Conservation (phyloP, 2,113 vertebrate species). For the Mirza zaza region DNA sequence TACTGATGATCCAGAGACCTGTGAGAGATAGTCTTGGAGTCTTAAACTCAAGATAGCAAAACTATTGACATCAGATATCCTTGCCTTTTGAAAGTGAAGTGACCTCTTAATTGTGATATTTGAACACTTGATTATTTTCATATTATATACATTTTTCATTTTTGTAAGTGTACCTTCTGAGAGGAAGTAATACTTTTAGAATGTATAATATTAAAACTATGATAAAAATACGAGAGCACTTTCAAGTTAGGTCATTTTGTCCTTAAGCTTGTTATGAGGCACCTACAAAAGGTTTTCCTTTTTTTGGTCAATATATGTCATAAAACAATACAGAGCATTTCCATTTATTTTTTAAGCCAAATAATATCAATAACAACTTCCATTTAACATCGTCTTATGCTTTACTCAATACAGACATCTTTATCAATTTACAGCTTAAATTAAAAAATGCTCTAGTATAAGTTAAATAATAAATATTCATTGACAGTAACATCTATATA, state of each 20-base stretch:
- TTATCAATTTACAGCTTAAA: background rate
- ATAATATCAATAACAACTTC: background rate
- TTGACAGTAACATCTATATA: background rate
- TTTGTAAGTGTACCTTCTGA: background rate
- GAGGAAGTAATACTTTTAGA: background rate
- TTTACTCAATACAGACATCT: background rate
- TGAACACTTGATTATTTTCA: background rate
- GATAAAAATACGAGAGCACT: slow-evolving; percentile 6
- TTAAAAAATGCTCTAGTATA: background rate
- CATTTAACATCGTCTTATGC: background rate
- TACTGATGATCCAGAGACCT: background rate
- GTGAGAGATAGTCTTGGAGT: background rate
- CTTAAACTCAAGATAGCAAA: background rate
- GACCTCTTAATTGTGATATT: background rate
- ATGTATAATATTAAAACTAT: background rate
- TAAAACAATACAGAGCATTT: background rate
- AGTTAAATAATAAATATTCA: background rate
- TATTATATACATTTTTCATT: background rate
- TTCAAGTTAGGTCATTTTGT: background rate
- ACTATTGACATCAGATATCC: background rate
- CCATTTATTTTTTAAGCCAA: background rate
- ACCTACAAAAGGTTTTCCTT: background rate
- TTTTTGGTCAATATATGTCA: background rate
- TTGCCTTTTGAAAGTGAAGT: background rate
- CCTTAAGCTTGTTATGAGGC: background rate